These are phyloP conservation scores for Fulica atra DNA, from an alignment of 2,113 vertebrate species.

Conservation along the genomic window DNA sequence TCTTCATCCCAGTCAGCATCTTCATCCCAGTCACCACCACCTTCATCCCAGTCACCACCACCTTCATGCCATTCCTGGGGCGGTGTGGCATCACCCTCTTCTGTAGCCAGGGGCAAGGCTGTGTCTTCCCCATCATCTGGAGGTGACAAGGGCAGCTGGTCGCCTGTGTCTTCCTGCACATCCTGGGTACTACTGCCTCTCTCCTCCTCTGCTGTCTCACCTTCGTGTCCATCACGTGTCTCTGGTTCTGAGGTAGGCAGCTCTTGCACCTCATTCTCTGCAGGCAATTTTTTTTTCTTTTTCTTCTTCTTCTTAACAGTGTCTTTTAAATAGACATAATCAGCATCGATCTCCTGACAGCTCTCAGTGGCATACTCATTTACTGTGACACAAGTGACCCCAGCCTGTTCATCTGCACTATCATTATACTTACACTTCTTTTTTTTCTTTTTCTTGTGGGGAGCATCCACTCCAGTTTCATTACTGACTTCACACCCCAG, in stretches of 20 bases:
- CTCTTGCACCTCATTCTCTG: not conserved
- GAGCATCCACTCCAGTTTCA: not conserved
- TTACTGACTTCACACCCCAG: not conserved
- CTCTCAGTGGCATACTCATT: not conserved
- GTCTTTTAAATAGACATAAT: not conserved
- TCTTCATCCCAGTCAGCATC: too few species aligned
- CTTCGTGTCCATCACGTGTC: accelerated
- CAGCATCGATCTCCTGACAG: not conserved
- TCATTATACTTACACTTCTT: accelerated
- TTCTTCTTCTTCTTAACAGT: not conserved
- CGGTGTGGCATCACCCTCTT: not conserved
- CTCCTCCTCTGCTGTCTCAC: not conserved
- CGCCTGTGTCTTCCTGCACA: accelerated
- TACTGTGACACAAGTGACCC: not conserved
- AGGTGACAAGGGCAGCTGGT: not conserved
- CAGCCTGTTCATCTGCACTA: not conserved
- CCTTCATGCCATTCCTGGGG: not conserved
- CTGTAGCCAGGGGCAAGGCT: accelerated
- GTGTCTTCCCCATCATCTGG: not conserved
- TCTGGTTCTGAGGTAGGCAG: not conserved
- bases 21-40: too few species aligned
- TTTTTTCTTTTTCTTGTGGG: not conserved
- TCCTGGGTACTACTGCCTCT: not conserved
- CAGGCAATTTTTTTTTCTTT: not conserved
- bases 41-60: too few species aligned